Base-by-base conservation (phyloP, 35 echinoderm and acorn worm species). In the Ophiothrix spiculata region DNA sequence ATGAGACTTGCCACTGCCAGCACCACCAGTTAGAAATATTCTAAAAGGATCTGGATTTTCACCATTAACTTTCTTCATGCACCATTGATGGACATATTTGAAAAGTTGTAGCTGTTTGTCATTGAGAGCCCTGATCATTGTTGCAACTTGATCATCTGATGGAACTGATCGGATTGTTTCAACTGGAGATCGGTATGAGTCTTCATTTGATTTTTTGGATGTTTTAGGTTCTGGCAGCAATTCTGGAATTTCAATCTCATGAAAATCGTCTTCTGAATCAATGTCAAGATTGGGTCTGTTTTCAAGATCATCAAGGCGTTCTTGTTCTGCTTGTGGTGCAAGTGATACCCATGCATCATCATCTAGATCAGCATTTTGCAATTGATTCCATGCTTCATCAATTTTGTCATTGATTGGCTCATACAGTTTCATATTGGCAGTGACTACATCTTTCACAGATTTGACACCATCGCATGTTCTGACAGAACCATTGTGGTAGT, bases 1-100 rank as follows among this genome's bases (percentile, higher is more conserved):
- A 82, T 82, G 78, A 64, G 36, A 45, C 63, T 90, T 90, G 25
- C 81, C 88, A 56, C 81, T 83, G 12, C 75, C 88, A 69, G 80
- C 80, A 32, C 88, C 88, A 49, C 80, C 81, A 46, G 90, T 79
- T 6, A 86, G 31, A 69, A 69, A 69, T 69, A 69, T 69, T 81
- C 86, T 36, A 75, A 92, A 92, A 1, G 90, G 90, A 82, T 74
- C 36, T 16, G 84, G 74, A 33, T 64, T 21, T 87, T 87, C 36
- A 75, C 78, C 63, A 40, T 86, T 78, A 28, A 37, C 54, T 91
- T 84, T 91, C 14, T 85, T 45, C 21, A 39, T 37, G n/a, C 81
- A 84, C 83, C 83, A 91, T 28, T 86, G 39, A 23, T 31, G 32
- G 19, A 87, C 76, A 45, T 87, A 64, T 16, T 84, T 38, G 77